Base-by-base conservation (phyloP, 2,888 invertebrate genomes). In the Agriopis marginaria region DNA sequence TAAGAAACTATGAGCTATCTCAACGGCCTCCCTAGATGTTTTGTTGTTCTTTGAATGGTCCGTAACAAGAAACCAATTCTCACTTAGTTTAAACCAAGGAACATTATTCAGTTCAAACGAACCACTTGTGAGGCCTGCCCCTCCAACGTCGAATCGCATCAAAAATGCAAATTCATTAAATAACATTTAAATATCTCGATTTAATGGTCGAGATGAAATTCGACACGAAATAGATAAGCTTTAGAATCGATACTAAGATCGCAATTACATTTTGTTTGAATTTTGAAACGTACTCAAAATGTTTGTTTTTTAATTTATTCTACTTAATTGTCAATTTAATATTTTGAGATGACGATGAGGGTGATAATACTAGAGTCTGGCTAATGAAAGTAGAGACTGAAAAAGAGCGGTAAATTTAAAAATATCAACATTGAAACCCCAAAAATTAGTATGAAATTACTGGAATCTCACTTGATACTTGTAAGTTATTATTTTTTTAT, bases 61-160 rank as follows among this genome's bases (percentile, higher is more conserved):
- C 47, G 47, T 47, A 47, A 47, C 47, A 47, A 47, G 47, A 47
- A n/a, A 47, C 47, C 47, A 47, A 47, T 47, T 47, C 47, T 12
- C n/a, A n/a, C n/a, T n/a, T n/a, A n/a, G n/a, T n/a, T n/a, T n/a
- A n/a, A n/a, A n/a, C n/a, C n/a, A n/a, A n/a, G 0, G 5, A n/a
- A 0, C 11, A 45, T 11, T 45, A 11, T 11, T 3, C 32, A 8
- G 23, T 58, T 42, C 4, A 67, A 73, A 75, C 75, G 77, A 82
- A 83, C 83, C 78, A 81, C 86, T 84, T 86, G 87, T 87, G 87
- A 77, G 88, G 86, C 72, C 78, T 59, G 12, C 17, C 84, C 42
- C 61, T 49, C 56, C 55, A 12, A 2, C 70, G 50, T 82, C 82
- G 82, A 82, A 81, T 78, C 73, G 75, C 73, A 70, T 71, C 72